These are phyloP conservation scores for Phortica magna DNA, from an alignment of 2,888 invertebrate species.

Conservation along the genomic window DNA sequence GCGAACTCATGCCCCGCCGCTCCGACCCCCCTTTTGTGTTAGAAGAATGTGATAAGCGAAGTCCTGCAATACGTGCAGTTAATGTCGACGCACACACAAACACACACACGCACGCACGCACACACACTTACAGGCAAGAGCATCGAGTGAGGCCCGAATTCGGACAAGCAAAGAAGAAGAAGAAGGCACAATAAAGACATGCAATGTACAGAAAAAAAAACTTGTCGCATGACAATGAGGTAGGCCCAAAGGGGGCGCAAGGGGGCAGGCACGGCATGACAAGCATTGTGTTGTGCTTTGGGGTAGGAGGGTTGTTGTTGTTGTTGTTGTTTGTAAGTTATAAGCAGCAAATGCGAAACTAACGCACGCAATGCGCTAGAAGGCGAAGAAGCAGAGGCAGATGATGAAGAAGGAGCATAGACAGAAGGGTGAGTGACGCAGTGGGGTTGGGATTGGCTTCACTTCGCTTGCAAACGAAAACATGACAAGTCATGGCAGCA, in stretches of 20 bases:
- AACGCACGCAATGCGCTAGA: slow-evolving; percentile 51
- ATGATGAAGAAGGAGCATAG: background rate
- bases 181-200: slow-evolving; percentile 64
- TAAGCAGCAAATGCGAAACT: slow-evolving; percentile 49
- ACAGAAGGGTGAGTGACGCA: background rate
- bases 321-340: background rate
- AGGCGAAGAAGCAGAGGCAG: slow-evolving; percentile 7
- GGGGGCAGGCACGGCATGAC: slow-evolving; percentile 12
- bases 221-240: slow-evolving; percentile 1
- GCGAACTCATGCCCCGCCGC: slow-evolving; percentile 60
- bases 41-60: background rate
- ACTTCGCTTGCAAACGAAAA: too few species aligned
- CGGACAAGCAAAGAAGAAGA: slow-evolving; percentile 50
- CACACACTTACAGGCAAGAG: slow-evolving; percentile 43
- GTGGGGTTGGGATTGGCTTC: too few species aligned
- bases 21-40: slow-evolving; percentile 40
- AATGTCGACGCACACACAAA: slow-evolving; percentile 9
- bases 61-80: slow-evolving; percentile 41
- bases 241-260: background rate
- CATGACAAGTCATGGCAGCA: too few species aligned
- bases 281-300: background rate
- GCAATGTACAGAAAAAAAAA: slow-evolving; percentile 48
- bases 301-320: background rate
- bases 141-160: slow-evolving; percentile 53
- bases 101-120: slow-evolving; percentile 25